Evolutionary conservation across 2,113 vertebrate species (phyloP), one percentile per base, ranked within the genome.

Genomic region (Dryoscopus gambensis): DNA sequence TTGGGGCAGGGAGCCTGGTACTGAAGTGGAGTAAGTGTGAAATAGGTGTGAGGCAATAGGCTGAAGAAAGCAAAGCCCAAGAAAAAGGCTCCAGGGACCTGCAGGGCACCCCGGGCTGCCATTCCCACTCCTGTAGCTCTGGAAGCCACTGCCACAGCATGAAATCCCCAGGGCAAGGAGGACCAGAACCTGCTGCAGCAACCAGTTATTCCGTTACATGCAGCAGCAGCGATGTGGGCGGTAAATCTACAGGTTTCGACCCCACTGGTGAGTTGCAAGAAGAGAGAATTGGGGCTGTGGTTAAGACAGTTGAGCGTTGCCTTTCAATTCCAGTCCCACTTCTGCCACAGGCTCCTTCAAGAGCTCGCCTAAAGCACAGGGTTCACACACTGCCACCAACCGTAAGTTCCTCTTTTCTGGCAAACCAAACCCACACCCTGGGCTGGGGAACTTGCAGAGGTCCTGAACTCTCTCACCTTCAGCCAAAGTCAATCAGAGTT

Each of bases 381-480:
- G 67, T 39, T 94, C 90, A 50, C 90, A 75, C 68, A 5, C 33
- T 23, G 33, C 6, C 85, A 28, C 75, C 68, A 79, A 88, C 90
- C 0, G 0, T 16, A 86, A 76, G 88, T 96, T 97, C 92, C 94
- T 80, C 90, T 92, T 93, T 64, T 47, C 28, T 62, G 39, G 18
- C 64, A 30, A 87, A 56, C 7, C 0, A 0, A 87, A 35, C n/a
- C 33, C 7, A 0, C 0, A 0, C 40, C 44, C 44, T 6, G 0
- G 19, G 19, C 53, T 64, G 84, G 40, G 49, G 62, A 64, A 15
- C 27, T 55, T 7, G 1, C 49, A 50, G 46, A 8, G 18, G 19
- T 59, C 49, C 65, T 10, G 0, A 73, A 31, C 39, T 78, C 81
- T 47, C 65, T 25, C 31, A 47, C 20, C 27, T 50, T 31, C 63